These are phyloP conservation scores for Melanogrammus aeglefinus DNA, from an alignment of 2,797 vertebrate species.

Conservation along the genomic window DNA sequence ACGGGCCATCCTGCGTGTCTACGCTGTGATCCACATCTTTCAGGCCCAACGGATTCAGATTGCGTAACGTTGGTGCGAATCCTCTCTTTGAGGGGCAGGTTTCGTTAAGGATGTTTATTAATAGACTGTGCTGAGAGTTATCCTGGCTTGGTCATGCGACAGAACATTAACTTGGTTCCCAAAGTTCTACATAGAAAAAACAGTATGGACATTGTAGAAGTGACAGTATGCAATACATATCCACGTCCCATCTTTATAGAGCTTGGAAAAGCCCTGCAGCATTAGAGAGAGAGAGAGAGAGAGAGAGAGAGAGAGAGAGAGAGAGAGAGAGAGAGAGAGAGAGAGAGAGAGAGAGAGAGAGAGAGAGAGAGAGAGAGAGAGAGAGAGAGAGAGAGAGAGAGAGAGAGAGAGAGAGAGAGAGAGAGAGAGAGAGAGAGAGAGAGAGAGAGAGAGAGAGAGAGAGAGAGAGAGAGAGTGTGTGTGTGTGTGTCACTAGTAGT, in stretches of 20 bases:
- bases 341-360: too few relatives aligned
- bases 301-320: too few relatives aligned
- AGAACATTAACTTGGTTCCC: constrained; percentile 5
- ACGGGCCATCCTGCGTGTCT: not conserved
- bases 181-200: not conserved
- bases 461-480: too few relatives aligned
- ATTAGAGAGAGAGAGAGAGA: too few relatives aligned
- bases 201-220: not conserved
- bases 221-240: not conserved
- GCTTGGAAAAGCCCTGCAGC: not conserved
- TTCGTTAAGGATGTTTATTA: constrained; percentile 54
- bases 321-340: too few relatives aligned
- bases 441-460: too few relatives aligned
- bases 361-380: too few relatives aligned
- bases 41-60: not conserved
- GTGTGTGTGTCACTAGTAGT: not conserved
- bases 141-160: constrained; percentile 33
- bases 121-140: constrained; percentile 50
- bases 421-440: too few relatives aligned
- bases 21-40: not conserved
- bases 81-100: constrained; percentile 43
- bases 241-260: not conserved
- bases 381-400: too few relatives aligned
- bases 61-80: not conserved
- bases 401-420: too few relatives aligned